Evolutionary conservation across 2,113 vertebrate genomes (phyloP), one percentile per base, ranked within the genome.

Genomic region (Candoia aspera): DNA sequence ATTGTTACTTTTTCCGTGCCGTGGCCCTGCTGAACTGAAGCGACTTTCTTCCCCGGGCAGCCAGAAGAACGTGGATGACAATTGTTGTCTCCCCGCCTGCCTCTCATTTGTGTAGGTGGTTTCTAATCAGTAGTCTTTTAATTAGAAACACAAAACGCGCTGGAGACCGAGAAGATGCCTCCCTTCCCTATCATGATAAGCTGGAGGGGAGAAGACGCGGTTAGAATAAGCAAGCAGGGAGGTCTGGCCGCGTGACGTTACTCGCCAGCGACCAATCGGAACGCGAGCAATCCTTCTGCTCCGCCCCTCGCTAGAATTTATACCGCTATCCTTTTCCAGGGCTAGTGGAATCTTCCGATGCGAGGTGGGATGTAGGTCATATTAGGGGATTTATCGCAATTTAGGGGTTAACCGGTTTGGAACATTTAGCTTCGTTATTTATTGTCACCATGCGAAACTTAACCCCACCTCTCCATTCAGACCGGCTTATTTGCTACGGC

Each of bases 51-150:
- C 13, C 13, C 55, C 0, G n/a, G 12, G 19, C 62, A 21, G 88
- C 26, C 37, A 8, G n/a, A 53, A 57, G 49, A 23, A 12, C 2
- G 33, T 29, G 19, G 46, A 4, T 11, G 62, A 49, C 91, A 3
- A 21, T 21, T 12, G 46, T 26, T 55, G 55, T 8, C 91, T 62
- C 86, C 55, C 3, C 17, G 37, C 55, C 62, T 33, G 17, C 29
- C 26, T 11, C 10, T 62, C 37, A 54, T n/a, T 53, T 24, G 37
- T n/a, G 37, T 6, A 26, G 86, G 57, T 11, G 54, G 86, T 24
- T 92, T 29, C 91, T 83, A 84, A 92, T 54, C n/a, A 79, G 26
- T n/a, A 26, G 29, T 79, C 12, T 85, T 84, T 54, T 85, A 89
- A 84, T 89, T 64, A 49, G 46, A 54, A 60, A 17, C 37, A 15